phyloP scores from a whole-genome alignment of 1,140 invertebrate genomes.

The Philopotamus ludificatus region DNA sequence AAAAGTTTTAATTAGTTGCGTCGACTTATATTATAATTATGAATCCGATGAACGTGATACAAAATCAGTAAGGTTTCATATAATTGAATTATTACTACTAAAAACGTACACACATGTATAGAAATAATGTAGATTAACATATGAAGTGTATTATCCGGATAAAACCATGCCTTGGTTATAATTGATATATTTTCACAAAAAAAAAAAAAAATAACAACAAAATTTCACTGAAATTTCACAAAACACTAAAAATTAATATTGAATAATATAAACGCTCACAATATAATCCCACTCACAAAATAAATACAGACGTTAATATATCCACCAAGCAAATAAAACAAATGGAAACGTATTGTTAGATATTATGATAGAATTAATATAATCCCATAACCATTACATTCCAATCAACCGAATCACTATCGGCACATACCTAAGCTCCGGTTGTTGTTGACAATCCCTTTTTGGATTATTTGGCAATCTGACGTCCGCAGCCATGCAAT shows the following conservation, averaged over 20 bases:
- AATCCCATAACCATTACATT: conserved; percentile 29
- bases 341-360: conserved; percentile 11
- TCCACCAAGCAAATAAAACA: conserved; percentile 20
- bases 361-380: not conserved
- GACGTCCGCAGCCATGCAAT: conserved; percentile 33
- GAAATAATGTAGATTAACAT: no score
- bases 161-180: no score
- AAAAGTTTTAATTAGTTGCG: no score
- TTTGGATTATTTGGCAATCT: not conserved
- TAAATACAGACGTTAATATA: not conserved
- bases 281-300: not conserved
- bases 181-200: not conserved
- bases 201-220: no score
- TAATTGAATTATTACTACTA: no score
- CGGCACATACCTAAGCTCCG: conserved; percentile 36
- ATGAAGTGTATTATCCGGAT: no score
- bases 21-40: no score
- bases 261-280: not conserved
- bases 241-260: conserved; percentile 1
- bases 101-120: no score
- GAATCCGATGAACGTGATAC: no score
- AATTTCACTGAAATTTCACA: no score
- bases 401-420: conserved; percentile 19
- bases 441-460: not conserved
- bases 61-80: no score